Base-by-base conservation (phyloP, 64 coral and sea anemone species). In the Hydrozoanthus tunicans region DNA sequence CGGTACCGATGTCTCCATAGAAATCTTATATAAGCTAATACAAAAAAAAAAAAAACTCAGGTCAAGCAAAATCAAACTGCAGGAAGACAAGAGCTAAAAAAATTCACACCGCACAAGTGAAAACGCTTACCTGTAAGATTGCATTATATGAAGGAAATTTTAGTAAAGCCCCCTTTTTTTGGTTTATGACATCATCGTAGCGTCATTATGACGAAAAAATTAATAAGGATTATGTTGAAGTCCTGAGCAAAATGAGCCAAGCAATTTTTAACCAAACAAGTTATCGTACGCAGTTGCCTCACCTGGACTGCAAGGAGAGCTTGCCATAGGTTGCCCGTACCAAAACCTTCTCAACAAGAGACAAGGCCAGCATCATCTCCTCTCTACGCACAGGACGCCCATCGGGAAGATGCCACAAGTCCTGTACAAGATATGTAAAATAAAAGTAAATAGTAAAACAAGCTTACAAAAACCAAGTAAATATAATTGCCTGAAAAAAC, bases 311-410 rank as follows among this genome's bases (percentile, higher is more conserved):
- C n/a, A 80, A 85, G 32, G 96, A 88, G 9, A 86, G 79, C 24
- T 73, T 98, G 75, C 90, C 62, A 79, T 93, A 98, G 32, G 93
- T 89, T 8, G 93, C 96, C 14, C 93, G 91, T 7, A 98, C 59
- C 14, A 98, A 69, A 65, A 98, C 77, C 66, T 59, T 92, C 3
- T 98, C 93, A 24, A 98, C 70, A 15, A 91, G 65, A 56, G 93
- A 93, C 51, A 98, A 60, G 5, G 80, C 92, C 11, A 92, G 81
- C 83, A 95, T 95, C 43, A 98, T 59, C 20, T 93, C 78, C 55
- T 95, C 93, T 82, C 94, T 91, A 11, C 91, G 86, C 51, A 90
- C 94, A 62, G 62, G 51, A 53, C 64, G 65, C 17, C 91, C 89
- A 68, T 98, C 79, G 8, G 93, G 66, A 58, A 91, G 90, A 61